phyloP scores from a whole-genome alignment of 2,797 vertebrate genomes.

The Acanthurus leucopareius region DNA sequence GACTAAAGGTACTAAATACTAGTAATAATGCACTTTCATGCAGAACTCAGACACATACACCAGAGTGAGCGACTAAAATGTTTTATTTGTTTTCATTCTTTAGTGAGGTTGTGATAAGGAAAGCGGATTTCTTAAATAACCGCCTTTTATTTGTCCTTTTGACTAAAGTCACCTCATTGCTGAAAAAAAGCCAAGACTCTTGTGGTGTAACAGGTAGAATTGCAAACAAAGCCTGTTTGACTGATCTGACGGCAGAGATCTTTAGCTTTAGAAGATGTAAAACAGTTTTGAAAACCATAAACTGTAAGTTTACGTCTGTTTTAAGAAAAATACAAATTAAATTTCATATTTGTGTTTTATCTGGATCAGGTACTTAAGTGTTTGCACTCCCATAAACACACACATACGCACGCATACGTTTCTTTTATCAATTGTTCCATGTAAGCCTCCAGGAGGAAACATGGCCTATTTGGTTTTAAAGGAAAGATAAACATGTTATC shows the following conservation, averaged over 20 bases:
- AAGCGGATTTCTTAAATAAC: neutral
- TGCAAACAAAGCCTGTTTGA: conserved; percentile 24
- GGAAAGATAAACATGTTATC: conserved; percentile 35
- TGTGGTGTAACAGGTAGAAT: conserved; percentile 5
- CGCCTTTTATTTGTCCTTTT: conserved; percentile 10
- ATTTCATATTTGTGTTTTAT: conserved; percentile 33
- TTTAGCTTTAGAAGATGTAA: conserved; percentile 13
- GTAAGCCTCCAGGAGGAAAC: conserved; percentile 25
- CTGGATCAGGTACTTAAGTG: conserved; percentile 21
- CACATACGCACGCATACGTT: neutral
- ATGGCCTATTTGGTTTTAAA: neutral
- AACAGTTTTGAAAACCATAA: conserved; percentile 16
- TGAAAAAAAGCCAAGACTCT: conserved; percentile 7
- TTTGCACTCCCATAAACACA: conserved; percentile 27
- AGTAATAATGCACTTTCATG: neutral
- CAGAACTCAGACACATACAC: neutral
- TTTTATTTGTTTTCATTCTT: neutral
- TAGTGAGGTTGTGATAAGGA: neutral
- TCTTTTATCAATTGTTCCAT: conserved; percentile 12
- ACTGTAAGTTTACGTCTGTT: neutral
- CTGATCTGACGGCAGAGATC: neutral
- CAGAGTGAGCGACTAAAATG: neutral
- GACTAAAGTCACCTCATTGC: conserved; percentile 18
- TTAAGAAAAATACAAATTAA: conserved; percentile 15
- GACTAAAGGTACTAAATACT: neutral